A percentile compares a stretch with the other conserved stretches of the same genome.
Evolutionary conservation across 1,140 invertebrate genomes (phyloP).

Genomic region (Diabrotica virgifera): DNA sequence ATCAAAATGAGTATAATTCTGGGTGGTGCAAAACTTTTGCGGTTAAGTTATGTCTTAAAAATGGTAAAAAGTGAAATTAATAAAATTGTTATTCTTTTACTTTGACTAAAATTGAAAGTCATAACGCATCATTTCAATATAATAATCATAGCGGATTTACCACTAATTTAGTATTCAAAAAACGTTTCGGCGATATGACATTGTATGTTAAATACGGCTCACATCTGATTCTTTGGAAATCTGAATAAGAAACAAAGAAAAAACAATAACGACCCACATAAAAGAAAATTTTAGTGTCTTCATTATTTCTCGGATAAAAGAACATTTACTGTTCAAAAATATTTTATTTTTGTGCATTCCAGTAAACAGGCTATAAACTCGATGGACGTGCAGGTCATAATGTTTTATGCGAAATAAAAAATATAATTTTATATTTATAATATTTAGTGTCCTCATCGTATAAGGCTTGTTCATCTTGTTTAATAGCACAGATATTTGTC

Average conservation of each 20-base stretch:
- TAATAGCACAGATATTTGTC: no score
- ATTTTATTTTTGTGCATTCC: no score
- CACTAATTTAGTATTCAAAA: not conserved
- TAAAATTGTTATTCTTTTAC: not conserved
- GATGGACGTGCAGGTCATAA: no score
- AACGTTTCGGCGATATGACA: not conserved
- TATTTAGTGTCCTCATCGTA: no score
- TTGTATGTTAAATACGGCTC: slow-evolving; percentile 2
- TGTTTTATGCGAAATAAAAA: no score
- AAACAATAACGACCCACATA: not conserved
- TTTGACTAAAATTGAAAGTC: not conserved
- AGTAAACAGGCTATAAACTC: no score
- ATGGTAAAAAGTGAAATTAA: not conserved
- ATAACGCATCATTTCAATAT: not conserved
- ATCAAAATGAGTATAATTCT: no score
- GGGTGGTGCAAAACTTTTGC: no score
- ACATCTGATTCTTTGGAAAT: not conserved
- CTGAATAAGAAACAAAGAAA: not conserved
- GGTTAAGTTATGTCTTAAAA: not conserved
- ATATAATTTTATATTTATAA: no score
- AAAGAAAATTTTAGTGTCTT: not conserved
- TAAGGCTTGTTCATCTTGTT: no score
- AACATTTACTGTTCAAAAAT: no score
- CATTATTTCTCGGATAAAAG: not conserved
- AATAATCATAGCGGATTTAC: slow-evolving; percentile 2